Conservation (phyloP, 1,140 invertebrate species). For the Coptotermes formosanus region DNA sequence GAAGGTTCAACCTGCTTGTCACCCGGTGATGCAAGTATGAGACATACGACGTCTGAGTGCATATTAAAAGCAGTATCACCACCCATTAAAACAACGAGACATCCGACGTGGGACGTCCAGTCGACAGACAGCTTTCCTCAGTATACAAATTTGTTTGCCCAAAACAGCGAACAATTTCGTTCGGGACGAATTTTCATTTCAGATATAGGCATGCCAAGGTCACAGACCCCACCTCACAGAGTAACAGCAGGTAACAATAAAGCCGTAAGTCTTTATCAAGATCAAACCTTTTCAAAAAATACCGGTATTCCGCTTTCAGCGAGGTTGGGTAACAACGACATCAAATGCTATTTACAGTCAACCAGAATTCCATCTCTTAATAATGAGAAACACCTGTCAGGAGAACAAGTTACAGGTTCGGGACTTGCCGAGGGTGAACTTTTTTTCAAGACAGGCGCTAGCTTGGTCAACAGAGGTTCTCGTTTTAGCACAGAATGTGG, state of each 20-base stretch:
- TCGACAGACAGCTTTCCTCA: too few species aligned
- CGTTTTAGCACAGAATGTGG: background rate
- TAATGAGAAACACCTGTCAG: background rate
- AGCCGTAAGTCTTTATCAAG: background rate
- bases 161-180: too few species aligned
- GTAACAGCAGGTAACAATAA: background rate
- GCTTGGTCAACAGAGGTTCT: background rate
- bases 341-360: background rate
- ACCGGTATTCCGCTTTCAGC: background rate
- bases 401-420: background rate
- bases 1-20: too few species aligned
- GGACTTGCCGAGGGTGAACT: background rate
- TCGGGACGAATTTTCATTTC: too few species aligned
- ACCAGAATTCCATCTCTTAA: background rate
- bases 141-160: too few species aligned
- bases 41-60: too few species aligned
- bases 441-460: background rate
- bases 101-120: too few species aligned
- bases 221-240: too few species aligned
- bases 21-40: too few species aligned
- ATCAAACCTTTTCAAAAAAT: background rate
- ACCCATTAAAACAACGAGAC: too few species aligned
- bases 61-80: too few species aligned
- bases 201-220: too few species aligned
- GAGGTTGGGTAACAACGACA: background rate